Evolutionary conservation across 2,888 invertebrate genomes (phyloP).

Genomic region (Heliothis peltigera): DNA sequence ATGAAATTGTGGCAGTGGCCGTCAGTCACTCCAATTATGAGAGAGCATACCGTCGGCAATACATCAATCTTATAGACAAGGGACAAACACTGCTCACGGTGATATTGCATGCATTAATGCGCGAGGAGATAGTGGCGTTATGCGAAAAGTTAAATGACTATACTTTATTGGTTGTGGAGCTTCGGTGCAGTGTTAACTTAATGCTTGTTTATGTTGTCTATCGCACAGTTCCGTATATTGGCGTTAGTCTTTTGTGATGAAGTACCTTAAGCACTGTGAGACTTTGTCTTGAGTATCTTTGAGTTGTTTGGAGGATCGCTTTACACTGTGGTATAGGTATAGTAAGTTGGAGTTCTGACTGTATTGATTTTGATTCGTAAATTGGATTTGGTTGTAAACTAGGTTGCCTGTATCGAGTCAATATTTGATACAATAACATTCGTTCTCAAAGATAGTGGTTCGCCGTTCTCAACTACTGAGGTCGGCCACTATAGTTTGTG

Average conservation of each 20-base stretch:
- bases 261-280: not conserved
- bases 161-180: constrained; percentile 54
- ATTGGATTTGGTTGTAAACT: not conserved
- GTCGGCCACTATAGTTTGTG: too few relatives aligned
- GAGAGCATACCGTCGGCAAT: constrained; percentile 64
- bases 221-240: constrained; percentile 17
- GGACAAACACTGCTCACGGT: constrained; percentile 61
- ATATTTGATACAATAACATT: not conserved
- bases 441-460: not conserved
- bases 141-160: constrained; percentile 59
- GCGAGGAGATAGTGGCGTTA: constrained; percentile 48
- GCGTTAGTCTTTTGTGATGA: constrained; percentile 25
- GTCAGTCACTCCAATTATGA: constrained; percentile 75
- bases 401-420: not conserved
- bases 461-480: not conserved
- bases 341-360: not conserved
- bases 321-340: not conserved
- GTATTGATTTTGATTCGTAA: not conserved
- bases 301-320: not conserved
- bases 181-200: constrained; percentile 48
- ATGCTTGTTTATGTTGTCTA: constrained; percentile 44
- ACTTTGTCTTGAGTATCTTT: not conserved
- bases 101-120: constrained; percentile 63
- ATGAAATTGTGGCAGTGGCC: constrained; percentile 68
- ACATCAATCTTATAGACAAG: constrained; percentile 78